Evolutionary conservation across 2,888 invertebrate genomes (phyloP).

Genomic region (Lathronympha strigana): DNA sequence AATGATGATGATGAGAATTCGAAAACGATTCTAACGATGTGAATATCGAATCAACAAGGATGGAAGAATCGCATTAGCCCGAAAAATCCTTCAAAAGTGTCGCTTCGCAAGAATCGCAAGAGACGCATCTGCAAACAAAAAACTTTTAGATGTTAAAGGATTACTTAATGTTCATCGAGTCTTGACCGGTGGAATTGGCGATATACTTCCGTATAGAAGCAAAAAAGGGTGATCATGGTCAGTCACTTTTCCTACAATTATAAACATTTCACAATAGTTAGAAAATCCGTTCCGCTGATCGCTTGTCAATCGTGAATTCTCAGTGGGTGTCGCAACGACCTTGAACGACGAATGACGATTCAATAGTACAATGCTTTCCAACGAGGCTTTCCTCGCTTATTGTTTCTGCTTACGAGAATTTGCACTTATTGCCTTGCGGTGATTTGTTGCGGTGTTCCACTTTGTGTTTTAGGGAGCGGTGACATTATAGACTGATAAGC

Average conservation of each 20-base stretch:
- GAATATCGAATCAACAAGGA: too few species aligned
- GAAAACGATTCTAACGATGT: too few species aligned
- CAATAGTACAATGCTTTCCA: slow-evolving; percentile 42
- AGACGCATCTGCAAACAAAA: too few species aligned
- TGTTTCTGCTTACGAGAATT: slow-evolving; percentile 40
- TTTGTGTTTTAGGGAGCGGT: not conserved
- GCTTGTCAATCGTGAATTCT: slow-evolving; percentile 19
- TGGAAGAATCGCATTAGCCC: too few species aligned
- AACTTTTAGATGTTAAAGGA: too few species aligned
- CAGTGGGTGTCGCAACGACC: slow-evolving; percentile 38
- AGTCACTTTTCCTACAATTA: not conserved
- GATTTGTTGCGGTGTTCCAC: not conserved
- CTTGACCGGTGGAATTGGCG: too few species aligned
- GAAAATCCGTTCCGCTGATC: slow-evolving; percentile 23
- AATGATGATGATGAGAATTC: too few species aligned
- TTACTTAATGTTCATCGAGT: too few species aligned
- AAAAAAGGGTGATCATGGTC: not conserved
- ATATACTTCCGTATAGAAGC: not conserved
- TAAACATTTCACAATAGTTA: slow-evolving; percentile 20
- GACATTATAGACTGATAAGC: too few species aligned
- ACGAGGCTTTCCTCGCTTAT: slow-evolving; percentile 25
- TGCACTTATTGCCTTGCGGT: slow-evolving; percentile 35
- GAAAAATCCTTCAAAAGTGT: too few species aligned
- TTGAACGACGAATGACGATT: slow-evolving; percentile 39
- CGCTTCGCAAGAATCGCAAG: too few species aligned